Percentiles rank a stretch among this genome's conserved stretches.
Evolutionary conservation across 2,113 vertebrate species (phyloP).

Genomic region (Sinocyclocheilus anophthalmus): DNA sequence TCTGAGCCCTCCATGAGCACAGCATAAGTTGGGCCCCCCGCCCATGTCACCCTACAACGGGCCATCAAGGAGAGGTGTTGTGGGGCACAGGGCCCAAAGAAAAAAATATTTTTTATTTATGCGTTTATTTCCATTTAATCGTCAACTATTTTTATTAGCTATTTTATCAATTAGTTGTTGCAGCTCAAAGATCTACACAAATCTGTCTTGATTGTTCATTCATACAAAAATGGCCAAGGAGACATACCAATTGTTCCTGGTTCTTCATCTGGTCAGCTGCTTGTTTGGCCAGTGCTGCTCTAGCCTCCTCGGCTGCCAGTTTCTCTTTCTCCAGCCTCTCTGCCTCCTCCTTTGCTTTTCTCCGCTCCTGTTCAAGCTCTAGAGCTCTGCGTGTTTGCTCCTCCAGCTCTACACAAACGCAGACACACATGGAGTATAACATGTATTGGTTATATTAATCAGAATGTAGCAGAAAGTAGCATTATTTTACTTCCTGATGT

Average conservation of each 20-base stretch:
- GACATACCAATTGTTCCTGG: slow-evolving; percentile 91
- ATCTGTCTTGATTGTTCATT: not conserved
- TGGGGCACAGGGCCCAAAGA: no score
- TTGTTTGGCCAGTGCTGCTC: slow-evolving; percentile 85
- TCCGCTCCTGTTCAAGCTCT: slow-evolving; percentile 91
- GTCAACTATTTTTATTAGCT: not conserved
- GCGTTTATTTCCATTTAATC: no score
- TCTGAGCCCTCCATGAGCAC: no score
- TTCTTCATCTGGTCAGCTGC: slow-evolving; percentile 96
- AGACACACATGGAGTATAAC: not conserved
- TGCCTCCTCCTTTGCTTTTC: slow-evolving; percentile 88
- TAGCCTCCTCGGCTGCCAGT: slow-evolving; percentile 88
- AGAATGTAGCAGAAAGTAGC: not conserved
- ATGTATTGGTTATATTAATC: not conserved
- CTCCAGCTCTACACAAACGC: slow-evolving; percentile 82
- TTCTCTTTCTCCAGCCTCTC: slow-evolving; percentile 90
- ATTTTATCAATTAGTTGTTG: no score
- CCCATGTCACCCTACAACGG: no score
- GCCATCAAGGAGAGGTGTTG: no score
- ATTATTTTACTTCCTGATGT: not conserved
- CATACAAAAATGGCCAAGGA: not conserved
- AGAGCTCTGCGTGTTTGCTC: slow-evolving; percentile 90
- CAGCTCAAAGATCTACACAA: no score
- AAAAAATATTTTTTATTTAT: no score
- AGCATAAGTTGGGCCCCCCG: no score